These are phyloP conservation scores for Heliangelus exortis DNA, from an alignment of 2,797 vertebrate species.

Conservation along the genomic window DNA sequence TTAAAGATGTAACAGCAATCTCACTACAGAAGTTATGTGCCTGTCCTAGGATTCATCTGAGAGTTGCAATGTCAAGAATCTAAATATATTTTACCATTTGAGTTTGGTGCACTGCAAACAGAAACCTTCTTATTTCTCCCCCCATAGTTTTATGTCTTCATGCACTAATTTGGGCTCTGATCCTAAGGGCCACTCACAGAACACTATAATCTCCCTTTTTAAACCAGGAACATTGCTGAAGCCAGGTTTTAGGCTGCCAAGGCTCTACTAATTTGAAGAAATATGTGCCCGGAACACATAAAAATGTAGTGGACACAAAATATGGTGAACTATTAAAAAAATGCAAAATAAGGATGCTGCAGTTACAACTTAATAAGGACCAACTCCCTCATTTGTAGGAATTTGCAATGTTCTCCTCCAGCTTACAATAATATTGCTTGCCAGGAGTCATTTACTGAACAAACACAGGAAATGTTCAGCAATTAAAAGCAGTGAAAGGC, in stretches of 20 bases:
- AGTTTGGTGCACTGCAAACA: not conserved
- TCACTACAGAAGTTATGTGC: not conserved
- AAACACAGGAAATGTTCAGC: not conserved
- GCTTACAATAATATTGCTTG: not conserved
- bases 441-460: not conserved
- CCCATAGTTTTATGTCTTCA: rapidly evolving
- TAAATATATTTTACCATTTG: not conserved
- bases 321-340: not conserved
- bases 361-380: not conserved
- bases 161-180: not conserved
- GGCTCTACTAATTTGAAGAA: not conserved
- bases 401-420: not conserved
- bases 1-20: not conserved
- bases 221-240: not conserved
- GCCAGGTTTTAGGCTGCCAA: not conserved
- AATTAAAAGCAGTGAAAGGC: not conserved
- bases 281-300: not conserved
- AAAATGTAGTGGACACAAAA: not conserved
- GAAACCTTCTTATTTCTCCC: not conserved
- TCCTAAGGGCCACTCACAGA: not conserved
- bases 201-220: not conserved
- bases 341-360: not conserved
- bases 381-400: not conserved
- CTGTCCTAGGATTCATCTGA: not conserved
- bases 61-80: not conserved